Evolutionary conservation across 1,140 invertebrate species (phyloP), one percentile per base, ranked within the genome.

Genomic region (Conus ventricosus): DNA sequence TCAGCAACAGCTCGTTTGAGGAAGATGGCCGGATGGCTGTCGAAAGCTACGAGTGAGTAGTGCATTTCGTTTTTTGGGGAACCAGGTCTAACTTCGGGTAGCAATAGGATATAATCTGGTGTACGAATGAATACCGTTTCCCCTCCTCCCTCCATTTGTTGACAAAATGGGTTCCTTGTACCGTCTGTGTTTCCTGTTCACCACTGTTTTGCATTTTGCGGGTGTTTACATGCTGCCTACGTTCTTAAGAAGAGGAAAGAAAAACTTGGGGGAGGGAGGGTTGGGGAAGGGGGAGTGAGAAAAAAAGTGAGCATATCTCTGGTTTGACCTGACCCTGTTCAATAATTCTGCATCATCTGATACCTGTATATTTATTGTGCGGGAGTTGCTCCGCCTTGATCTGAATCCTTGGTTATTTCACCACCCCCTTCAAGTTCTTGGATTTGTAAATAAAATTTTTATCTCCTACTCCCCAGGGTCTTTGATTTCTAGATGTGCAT

Each of bases 391-490:
- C 76, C 60, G 76, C 63, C 85, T 89, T 89, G 57, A 20, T 20
- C 25, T 89, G 63, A 60, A 60, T 88, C 86, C 63, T 90, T 87
- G 75, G 88, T 88, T 87, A 85, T 76, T 80, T 76, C 78, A 80
- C 83, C 88, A 81, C 88, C 88, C n/a, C 71, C 63, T 84, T 89
- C 87, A 91, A 86, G 84, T 91, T 91, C 90, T 91, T 91, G 91
- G 90, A 90, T 90, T 91, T 90, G 89, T 90, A 91, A 90, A 90
- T 90, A 91, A 90, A 91, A 85, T 91, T 91, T 91, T 91, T 91
- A 91, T 91, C 91, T 91, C 89, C 81, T 89, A 88, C 67, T n/a
- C n/a, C n/a, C n/a, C 51, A 60, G 15, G 8, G 57, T 60, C 57
- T 60, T 39, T 60, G 15, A 75, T 71, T 82, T 71, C 39, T 39